Percentiles rank a stretch among this genome's conserved stretches.
Conservation (phyloP, 2,888 invertebrate species). For the Galeopsomyia nigrocyanea region DNA sequence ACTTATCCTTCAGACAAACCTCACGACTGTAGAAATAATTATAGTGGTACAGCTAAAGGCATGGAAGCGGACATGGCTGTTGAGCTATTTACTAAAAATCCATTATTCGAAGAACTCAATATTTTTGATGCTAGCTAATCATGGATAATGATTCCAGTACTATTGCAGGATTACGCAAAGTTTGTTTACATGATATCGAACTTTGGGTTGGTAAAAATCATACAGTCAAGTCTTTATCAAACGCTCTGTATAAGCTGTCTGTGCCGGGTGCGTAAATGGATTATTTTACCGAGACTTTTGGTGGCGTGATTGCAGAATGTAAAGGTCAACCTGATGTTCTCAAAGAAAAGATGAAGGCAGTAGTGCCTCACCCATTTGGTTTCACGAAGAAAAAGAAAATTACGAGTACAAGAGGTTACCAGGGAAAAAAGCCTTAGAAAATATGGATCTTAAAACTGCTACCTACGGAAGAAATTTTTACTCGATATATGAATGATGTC, state of each 20-base stretch:
- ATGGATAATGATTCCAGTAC: too few relatives aligned
- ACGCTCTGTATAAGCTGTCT: slow-evolving; percentile 33
- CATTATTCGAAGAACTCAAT: slow-evolving; percentile 39
- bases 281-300: slow-evolving; percentile 31
- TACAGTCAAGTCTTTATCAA: slow-evolving; percentile 31
- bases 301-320: slow-evolving; percentile 6
- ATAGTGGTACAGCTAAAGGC: slow-evolving; percentile 49
- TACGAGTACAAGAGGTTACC: slow-evolving; percentile 1
- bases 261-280: slow-evolving; percentile 30
- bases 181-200: slow-evolving; percentile 31
- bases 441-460: slow-evolving; percentile 11
- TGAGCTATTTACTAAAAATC: slow-evolving; percentile 42
- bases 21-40: slow-evolving; percentile 50
- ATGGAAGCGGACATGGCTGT: too few relatives aligned
- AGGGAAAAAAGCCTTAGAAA: slow-evolving; percentile 22
- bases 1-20: slow-evolving; percentile 28
- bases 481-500: slow-evolving; percentile 38
- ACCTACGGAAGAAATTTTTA: slow-evolving; percentile 21
- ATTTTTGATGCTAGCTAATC: slow-evolving; percentile 42
- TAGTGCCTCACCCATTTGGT: slow-evolving; percentile 19
- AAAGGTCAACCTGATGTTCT: slow-evolving; percentile 16
- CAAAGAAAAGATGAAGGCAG: not conserved
- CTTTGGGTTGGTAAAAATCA: slow-evolving; percentile 46
- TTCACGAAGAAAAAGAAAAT: slow-evolving; percentile 21
- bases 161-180: slow-evolving; percentile 46